Evolutionary conservation across 2,888 invertebrate genomes (phyloP).

Genomic region (Acanthosoma haemorrhoidale): DNA sequence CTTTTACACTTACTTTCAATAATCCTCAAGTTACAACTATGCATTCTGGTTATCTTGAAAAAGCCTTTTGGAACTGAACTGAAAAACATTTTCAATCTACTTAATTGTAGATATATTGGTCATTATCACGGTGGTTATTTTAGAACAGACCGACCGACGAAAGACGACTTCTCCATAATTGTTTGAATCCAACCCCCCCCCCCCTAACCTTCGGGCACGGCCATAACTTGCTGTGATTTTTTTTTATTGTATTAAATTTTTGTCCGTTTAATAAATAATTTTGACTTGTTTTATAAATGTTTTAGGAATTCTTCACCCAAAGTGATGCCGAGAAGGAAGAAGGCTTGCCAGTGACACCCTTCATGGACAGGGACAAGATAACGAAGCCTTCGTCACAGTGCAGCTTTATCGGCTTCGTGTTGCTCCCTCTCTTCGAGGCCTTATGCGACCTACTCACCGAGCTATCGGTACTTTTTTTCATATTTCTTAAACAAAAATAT

Average conservation of each 20-base stretch:
- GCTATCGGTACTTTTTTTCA: constrained; percentile 55
- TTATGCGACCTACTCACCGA: constrained; percentile 68
- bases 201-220: no score
- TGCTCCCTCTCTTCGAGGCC: constrained; percentile 73
- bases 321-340: constrained; percentile 76
- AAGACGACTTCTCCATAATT: no score
- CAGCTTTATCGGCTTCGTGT: constrained; percentile 74
- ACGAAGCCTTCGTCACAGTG: constrained; percentile 78
- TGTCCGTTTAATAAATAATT: background rate
- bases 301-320: constrained; percentile 67
- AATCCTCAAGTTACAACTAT: no score
- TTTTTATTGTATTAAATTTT: background rate
- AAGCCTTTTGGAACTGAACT: no score
- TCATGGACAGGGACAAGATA: constrained; percentile 81
- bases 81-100: no score
- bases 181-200: no score
- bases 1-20: no score
- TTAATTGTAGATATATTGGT: no score
- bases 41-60: no score
- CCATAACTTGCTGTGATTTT: background rate
- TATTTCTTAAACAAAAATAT: no score
- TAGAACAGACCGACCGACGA: no score
- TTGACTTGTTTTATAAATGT: constrained; percentile 19
- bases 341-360: constrained; percentile 76
- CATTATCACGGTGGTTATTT: no score